Evolutionary conservation across 2,113 vertebrate species (phyloP), one percentile per base, ranked within the genome.

Genomic region (Lepisosteus oculatus): DNA sequence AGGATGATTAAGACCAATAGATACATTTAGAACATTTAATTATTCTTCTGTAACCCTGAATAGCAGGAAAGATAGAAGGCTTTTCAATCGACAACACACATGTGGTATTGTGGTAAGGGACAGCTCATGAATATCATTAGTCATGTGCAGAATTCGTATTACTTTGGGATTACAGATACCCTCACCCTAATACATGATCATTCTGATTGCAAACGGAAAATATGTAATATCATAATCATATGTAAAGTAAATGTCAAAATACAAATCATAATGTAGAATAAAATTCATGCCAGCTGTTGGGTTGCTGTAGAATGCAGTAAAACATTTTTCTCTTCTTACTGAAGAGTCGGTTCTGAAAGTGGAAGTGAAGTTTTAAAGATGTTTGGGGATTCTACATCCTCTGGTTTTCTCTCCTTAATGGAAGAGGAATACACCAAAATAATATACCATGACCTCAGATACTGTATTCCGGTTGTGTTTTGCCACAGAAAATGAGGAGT

Each of bases 71-170:
- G 76, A 80, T 74, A 15, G 73, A 77, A 76, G 66, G 69, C 77
- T 86, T 86, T 82, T 82, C 85, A 85, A 81, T 83, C 73, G 81
- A 70, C 79, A 79, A 74, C 70, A 81, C 79, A 80, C 75, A 78
- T 83, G 64, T 14, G 80, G 80, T 77, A 43, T 85, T 61, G 74
- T 79, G 82, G 76, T 76, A 82, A 68, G 8, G 76, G 55, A 75
- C 70, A 84, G 74, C 79, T 86, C 87, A 90, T 91, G 89, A 91
- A 91, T 91, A 88, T 86, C 84, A 90, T 91, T 90, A 90, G 70
- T 77, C 15, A 66, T 57, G 77, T 83, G 77, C 83, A 78, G 83
- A 78, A 85, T 88, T 84, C 85, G 80, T 85, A 85, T 86, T 84
- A 85, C 84, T 81, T 84, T 74, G 73, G 81, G 86, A 89, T 87